Base-by-base conservation (phyloP, 2,113 vertebrate species). In the Ailuropoda melanoleuca region DNA sequence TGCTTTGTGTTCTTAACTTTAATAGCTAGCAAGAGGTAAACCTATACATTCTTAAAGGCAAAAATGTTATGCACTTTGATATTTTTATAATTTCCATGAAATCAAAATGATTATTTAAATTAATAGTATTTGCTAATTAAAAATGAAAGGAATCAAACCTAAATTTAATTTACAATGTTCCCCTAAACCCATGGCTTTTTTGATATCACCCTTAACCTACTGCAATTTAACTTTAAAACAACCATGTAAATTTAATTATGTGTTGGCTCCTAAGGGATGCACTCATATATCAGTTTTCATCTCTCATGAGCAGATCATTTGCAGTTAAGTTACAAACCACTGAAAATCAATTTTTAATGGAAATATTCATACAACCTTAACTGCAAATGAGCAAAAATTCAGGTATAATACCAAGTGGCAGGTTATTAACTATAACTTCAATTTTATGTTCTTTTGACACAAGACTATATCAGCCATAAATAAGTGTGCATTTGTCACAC, bases 91-190 rank as follows among this genome's bases (percentile, higher is more conserved):
- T 91, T 85, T 90, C 43, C 96, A 88, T 92, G 80, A 97, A 96
- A 96, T 94, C 34, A 94, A 94, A 97, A 96, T 97, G 3, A 95
- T 96, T 95, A 95, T 93, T 97, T 94, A 95, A 88, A 97, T 96
- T 92, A 96, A 96, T 95, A 97, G 56, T 93, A 96, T 95, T 97
- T 97, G 58, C 64, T 94, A 97, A 95, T 96, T 98, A 97, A 97
- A 97, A 95, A 64, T 23, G 4, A 93, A 86, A 96, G 29, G 8
- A 93, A 60, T 43, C 2, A 37, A 90, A 82, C 53, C 21, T 95
- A 95, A 96, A 96, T 97, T 96, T 92, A 97, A 97, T 96, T 96
- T 93, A 88, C 13, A 92, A 62, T 66, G 60, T 96, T 90, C 37
- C 88, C 12, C 13, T 95, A 97, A 97, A 70, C 7, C n/a, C 95